Evolutionary conservation across 2,113 vertebrate species (phyloP).

Genomic region (Mobula birostris): DNA sequence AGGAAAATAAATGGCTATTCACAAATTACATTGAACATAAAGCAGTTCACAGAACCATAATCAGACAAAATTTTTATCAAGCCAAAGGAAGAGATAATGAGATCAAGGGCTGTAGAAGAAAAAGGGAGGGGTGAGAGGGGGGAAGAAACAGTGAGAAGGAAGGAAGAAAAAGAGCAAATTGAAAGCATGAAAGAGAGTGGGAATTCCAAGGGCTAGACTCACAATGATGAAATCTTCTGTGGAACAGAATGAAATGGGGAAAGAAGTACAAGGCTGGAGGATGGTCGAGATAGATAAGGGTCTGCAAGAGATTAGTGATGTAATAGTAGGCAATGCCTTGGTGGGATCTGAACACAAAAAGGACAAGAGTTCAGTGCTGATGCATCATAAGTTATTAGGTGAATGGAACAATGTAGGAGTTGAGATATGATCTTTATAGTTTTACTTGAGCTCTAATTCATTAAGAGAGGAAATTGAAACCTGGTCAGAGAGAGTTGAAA

Average conservation of each 20-base stretch:
- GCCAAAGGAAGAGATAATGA: too few relatives aligned
- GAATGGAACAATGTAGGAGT: too few relatives aligned
- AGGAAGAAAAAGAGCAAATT: background rate
- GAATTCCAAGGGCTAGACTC: background rate
- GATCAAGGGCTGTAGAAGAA: too few relatives aligned
- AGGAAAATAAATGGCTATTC: background rate
- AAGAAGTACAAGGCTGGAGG: background rate
- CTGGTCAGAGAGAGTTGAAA: background rate
- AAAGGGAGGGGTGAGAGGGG: too few relatives aligned
- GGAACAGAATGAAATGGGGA: background rate
- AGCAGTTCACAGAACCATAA: too few relatives aligned
- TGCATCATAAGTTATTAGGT: too few relatives aligned
- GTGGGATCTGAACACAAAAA: background rate
- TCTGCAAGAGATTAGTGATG: background rate
- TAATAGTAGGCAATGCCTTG: too few relatives aligned
- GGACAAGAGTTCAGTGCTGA: too few relatives aligned
- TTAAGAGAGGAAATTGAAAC: background rate
- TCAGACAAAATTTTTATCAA: too few relatives aligned
- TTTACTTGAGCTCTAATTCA: background rate
- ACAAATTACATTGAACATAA: too few relatives aligned
- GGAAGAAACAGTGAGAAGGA: too few relatives aligned
- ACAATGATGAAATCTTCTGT: background rate
- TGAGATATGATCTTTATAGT: background rate
- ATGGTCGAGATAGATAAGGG: background rate
- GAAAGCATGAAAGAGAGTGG: background rate